Base-by-base conservation (phyloP, 2,113 vertebrate species). In the Rhinopithecus roxellana region DNA sequence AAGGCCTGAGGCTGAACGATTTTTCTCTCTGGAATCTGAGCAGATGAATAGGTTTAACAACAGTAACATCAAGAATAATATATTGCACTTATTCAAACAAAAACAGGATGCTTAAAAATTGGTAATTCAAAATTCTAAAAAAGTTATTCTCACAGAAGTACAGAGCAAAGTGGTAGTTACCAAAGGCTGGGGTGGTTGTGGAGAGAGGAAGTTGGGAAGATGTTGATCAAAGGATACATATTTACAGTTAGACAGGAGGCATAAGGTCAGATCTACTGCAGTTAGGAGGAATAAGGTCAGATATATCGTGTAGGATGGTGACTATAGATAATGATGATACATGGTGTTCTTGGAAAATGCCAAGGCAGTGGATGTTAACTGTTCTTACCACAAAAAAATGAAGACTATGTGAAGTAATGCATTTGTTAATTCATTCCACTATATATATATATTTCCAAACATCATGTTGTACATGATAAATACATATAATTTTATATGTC, bases 31-130 rank as follows among this genome's bases (percentile, higher is more conserved):
- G 45, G 69, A 78, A 89, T 81, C 69, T 69, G 9, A 88, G 30
- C 35, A 74, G 59, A 89, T 89, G 67, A 77, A 95, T 83, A 84
- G 6, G 40, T 38, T 61, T 57, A 45, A 70, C 35, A 61, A 89
- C 11, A 79, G 77, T 75, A n/a, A 70, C 45, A 95, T 57, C 59
- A 82, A 50, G 30, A 94, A 70, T 77, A 91, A 61, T 72, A 93
- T 32, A 45, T 0, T 67, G 23, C 0, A 1, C 38, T 61, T 43
- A 23, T 0, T 35, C 3, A 93, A 92, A 96, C 48, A 90, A 92
- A 89, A 93, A 22, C 81, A 80, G 38, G 38, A 94, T 83, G 67
- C 38, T 92, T 95, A 77, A 90, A 95, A 95, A 43, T 3, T 4
- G 18, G 16, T 92, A 13, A 84, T 43, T 40, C 10, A 55, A 82